Percentiles rank a stretch among this genome's conserved stretches.
These are phyloP conservation scores for Drosophila cardini DNA, from an alignment of 1,140 invertebrate genomes.

Conservation along the genomic window DNA sequence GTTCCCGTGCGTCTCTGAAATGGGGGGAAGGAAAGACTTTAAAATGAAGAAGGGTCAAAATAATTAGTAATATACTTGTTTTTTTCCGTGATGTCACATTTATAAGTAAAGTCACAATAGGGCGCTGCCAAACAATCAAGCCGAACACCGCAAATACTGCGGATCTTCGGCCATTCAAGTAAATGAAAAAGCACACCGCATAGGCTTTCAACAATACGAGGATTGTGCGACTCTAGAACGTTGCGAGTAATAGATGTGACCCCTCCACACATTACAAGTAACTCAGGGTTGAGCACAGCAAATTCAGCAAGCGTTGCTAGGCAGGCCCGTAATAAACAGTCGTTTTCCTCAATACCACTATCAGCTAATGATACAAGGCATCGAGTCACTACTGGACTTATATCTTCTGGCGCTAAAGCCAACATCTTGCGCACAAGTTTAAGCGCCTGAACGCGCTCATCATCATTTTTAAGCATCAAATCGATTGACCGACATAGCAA, in stretches of 20 bases:
- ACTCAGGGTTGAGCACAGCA: conserved; percentile 91
- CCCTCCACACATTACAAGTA: conserved; percentile 93
- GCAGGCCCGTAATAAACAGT: conserved; percentile 91
- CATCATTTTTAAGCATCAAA: conserved; percentile 92
- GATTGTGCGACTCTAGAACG: conserved; percentile 91
- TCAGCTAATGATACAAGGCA: conserved; percentile 93
- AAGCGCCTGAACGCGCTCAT: conserved; percentile 95
- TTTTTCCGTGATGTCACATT: conserved; percentile 87
- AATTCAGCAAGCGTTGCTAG: conserved; percentile 95
- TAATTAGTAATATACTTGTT: conserved; percentile 84
- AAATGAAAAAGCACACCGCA: conserved; percentile 94
- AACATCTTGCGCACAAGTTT: conserved; percentile 87
- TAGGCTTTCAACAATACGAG: conserved; percentile 92
- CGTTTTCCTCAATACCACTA: conserved; percentile 91
- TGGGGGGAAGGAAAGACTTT: background rate
- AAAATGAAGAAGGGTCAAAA: background rate
- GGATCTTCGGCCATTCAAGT: conserved; percentile 93
- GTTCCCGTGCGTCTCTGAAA: conserved; percentile 91
- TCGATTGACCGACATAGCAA: conserved; percentile 92
- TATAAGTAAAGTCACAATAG: conserved; percentile 95
- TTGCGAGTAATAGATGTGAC: conserved; percentile 92
- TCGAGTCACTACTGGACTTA: conserved; percentile 87
- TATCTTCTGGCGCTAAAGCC: conserved; percentile 74
- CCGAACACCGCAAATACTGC: conserved; percentile 90
- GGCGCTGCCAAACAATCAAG: conserved; percentile 94